These are phyloP conservation scores for Melanotaenia boesemani DNA, from an alignment of 2,797 vertebrate genomes.

Conservation along the genomic window DNA sequence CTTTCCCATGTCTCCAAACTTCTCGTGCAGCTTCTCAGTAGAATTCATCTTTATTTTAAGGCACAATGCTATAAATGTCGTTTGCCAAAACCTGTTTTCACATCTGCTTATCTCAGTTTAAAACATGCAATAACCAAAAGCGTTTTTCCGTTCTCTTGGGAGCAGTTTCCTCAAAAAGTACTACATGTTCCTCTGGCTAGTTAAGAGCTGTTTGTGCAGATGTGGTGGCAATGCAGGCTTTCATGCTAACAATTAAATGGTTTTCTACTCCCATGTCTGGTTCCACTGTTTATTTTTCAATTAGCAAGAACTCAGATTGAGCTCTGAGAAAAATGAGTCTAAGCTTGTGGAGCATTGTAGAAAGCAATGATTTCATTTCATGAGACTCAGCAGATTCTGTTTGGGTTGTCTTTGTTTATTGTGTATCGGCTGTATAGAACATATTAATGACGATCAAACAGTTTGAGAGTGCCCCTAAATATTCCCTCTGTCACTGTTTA, in stretches of 20 bases:
- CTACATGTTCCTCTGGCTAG: constrained; percentile 16
- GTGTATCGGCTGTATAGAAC: background rate
- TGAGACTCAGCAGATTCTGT: constrained; percentile 3
- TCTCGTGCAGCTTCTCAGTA: constrained; percentile 6
- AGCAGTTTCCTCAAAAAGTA: constrained; percentile 43
- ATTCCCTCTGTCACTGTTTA: background rate
- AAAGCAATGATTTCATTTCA: constrained; percentile 27
- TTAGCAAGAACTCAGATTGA: constrained; percentile 24
- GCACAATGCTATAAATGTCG: constrained; percentile 10
- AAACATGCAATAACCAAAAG: constrained; percentile 1
- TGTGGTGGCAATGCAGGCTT: constrained; percentile 23
- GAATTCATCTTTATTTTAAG: constrained; percentile 14
- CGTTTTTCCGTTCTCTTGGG: constrained; percentile 37
- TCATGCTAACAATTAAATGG: constrained; percentile 6
- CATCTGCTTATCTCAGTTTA: constrained; percentile 34
- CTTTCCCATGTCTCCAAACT: constrained; percentile 19
- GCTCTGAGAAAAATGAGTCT: constrained; percentile 12
- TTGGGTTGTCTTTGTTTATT: constrained; percentile 2
- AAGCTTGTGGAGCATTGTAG: background rate
- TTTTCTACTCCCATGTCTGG: constrained; percentile 22
- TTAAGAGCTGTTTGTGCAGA: constrained; percentile 48
- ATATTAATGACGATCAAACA: background rate
- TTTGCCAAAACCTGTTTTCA: constrained; percentile 44
- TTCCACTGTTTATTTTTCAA: constrained; percentile 47
- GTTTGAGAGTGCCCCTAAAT: constrained; percentile 2